A percentile compares a stretch with the other conserved stretches of the same genome.
Evolutionary conservation across 1,140 invertebrate genomes (phyloP).

Genomic region (Thaumetopoea pityocampa): DNA sequence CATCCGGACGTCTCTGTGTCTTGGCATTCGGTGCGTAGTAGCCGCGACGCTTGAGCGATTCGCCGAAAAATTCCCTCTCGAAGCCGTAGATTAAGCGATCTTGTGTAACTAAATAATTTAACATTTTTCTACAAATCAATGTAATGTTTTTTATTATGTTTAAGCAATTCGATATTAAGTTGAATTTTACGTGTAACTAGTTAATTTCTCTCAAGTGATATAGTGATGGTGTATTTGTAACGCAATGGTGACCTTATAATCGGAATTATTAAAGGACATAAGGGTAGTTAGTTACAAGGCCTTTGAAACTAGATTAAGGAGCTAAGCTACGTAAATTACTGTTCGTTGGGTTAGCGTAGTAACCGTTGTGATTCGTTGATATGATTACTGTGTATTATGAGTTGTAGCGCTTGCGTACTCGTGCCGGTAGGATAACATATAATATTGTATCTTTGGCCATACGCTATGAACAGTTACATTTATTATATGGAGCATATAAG

Average conservation of each 20-base stretch:
- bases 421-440: constrained; percentile 11
- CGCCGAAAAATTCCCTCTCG: constrained; percentile 51
- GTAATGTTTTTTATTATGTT: constrained; percentile 45
- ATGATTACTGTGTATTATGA: constrained; percentile 33
- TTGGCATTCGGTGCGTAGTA: too few relatives aligned
- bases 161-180: constrained; percentile 47
- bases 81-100: constrained; percentile 59
- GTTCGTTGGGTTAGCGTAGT: constrained; percentile 50
- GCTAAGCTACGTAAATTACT: constrained; percentile 51
- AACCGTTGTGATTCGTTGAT: constrained; percentile 42
- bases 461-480: constrained; percentile 35
- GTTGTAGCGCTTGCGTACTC: constrained; percentile 19
- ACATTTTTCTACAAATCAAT: constrained; percentile 67
- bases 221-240: constrained; percentile 57
- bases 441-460: constrained; percentile 35
- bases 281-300: constrained; percentile 70
- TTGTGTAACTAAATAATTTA: constrained; percentile 60
- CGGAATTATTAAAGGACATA: constrained; percentile 68
- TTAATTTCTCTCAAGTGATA: constrained; percentile 67
- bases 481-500: constrained; percentile 22
- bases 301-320: constrained; percentile 59
- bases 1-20: too few relatives aligned
- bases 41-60: constrained; percentile 6
- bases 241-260: constrained; percentile 66
- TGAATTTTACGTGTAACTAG: constrained; percentile 41